Base-by-base conservation (phyloP, 1,140 invertebrate genomes). In the Atta colombica region DNA sequence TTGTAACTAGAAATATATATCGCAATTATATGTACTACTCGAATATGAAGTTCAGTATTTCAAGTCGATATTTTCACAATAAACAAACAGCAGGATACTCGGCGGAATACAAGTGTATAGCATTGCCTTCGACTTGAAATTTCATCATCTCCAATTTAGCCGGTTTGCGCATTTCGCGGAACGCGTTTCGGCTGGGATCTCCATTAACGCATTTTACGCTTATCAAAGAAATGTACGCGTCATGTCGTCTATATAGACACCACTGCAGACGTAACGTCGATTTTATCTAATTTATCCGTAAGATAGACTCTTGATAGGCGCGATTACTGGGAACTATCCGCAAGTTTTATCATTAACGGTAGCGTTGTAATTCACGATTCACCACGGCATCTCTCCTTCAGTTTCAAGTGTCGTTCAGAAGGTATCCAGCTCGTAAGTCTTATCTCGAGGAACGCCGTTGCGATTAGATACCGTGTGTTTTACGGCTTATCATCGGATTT, bases 401-500 rank as follows among this genome's bases (percentile, higher is more conserved):
- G 55, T 71, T 71, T 81, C 39, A n/a, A 74, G 39, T 74, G 4
- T 61, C n/a, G 18, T 60, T 21, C 53, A 12, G n/a, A 7, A 31
- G 49, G 53, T 49, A 71, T 72, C 28, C 39, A 12, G 14, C 8
- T 25, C n/a, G 14, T 14, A 16, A 16, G 35, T 31, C 68, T 74
- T 82, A 82, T 82, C 80, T 55, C 25, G 14, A 39, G 65, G n/a
- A 18, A 71, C 12, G 14, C 2, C n/a, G 35, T 14, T 1, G 39
- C 28, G 69, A 84, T 84, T 75, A 84, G 80, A 84, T 75, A 74
- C 3, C 55, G 69, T 28, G 28, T 53, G 25, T 28, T 49, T 74
- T 25, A 72, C 21, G 53, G 3, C 45, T 25, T 31, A 55, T 72
- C 55, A 55, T n/a, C 39, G 25, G 35, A 61, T 74, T 84, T 31